A percentile compares a stretch with the other conserved stretches of the same genome.
Conservation (phyloP, 35 echinoderm and acorn worm species). For the Chiridota heheva region DNA sequence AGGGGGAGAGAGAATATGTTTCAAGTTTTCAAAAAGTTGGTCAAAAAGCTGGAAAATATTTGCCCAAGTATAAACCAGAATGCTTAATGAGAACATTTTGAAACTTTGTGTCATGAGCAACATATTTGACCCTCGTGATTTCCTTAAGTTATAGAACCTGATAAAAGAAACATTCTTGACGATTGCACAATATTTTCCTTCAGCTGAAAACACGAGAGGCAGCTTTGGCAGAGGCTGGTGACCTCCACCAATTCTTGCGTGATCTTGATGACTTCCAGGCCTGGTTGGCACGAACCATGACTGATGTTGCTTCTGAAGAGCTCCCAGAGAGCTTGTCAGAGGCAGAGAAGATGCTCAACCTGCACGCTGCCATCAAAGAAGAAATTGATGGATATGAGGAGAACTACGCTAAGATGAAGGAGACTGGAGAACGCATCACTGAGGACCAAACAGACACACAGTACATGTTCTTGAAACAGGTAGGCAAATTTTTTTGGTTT, state of each 20-base stretch:
- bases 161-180: not conserved
- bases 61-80: no score
- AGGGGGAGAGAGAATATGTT: no score
- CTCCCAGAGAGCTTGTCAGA: conserved; percentile 90
- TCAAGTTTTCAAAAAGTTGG: no score
- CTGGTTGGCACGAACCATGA: conserved; percentile 93
- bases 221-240: conserved; percentile 85
- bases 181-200: conserved; percentile 13
- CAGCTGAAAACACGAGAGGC: conserved; percentile 97
- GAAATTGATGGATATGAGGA: conserved; percentile 98
- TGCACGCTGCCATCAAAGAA: conserved; percentile 98
- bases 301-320: conserved; percentile 93
- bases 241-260: conserved; percentile 97
- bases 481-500: no score
- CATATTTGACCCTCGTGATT: not conserved
- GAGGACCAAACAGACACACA: conserved; percentile 99
- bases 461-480: conserved; percentile 99
- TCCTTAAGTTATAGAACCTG: not conserved
- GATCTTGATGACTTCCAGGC: conserved; percentile 99
- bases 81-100: not conserved
- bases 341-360: conserved; percentile 96
- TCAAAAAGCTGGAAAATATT: no score
- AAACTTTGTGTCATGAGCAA: not conserved
- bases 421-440: conserved; percentile 85
- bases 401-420: conserved; percentile 98